A percentile compares a stretch with the other conserved stretches of the same genome.
These are phyloP conservation scores for Aromia moschata DNA, from an alignment of 2,888 invertebrate species.

Conservation along the genomic window DNA sequence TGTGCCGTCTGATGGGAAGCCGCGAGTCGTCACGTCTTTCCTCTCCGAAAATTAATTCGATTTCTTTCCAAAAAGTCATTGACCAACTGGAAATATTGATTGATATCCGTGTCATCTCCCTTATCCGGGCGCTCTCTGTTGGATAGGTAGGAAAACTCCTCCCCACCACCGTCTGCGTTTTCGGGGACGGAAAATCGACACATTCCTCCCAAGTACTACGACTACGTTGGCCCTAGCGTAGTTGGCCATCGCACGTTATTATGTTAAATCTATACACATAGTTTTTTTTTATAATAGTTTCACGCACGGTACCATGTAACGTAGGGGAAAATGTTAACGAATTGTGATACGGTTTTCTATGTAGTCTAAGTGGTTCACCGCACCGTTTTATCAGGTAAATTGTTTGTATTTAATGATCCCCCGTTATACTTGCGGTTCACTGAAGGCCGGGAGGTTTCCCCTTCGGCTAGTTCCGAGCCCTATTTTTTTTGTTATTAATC, in stretches of 20 bases:
- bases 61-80: slow-evolving; percentile 27
- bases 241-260: slow-evolving; percentile 38
- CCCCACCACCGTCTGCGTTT: slow-evolving; percentile 40
- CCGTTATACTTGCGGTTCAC: too few relatives aligned
- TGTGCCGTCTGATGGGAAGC: background rate
- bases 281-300: slow-evolving; percentile 5
- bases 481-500: slow-evolving; percentile 9
- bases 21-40: background rate
- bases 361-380: slow-evolving; percentile 2
- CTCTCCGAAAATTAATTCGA: background rate
- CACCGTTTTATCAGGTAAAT: slow-evolving; percentile 18
- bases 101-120: slow-evolving; percentile 30
- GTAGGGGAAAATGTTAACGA: slow-evolving; percentile 5
- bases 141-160: slow-evolving; percentile 32
- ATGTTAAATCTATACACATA: slow-evolving; percentile 37
- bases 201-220: slow-evolving; percentile 42
- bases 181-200: slow-evolving; percentile 52
- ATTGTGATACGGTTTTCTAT: slow-evolving; percentile 24
- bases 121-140: slow-evolving; percentile 40
- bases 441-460: background rate
- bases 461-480: background rate
- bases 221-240: slow-evolving; percentile 30
- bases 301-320: slow-evolving; percentile 11
- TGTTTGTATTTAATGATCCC: slow-evolving; percentile 8
- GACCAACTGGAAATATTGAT: slow-evolving; percentile 44